Conservation (phyloP, 1,140 invertebrate species). For the Drosophila parabipectinata region DNA sequence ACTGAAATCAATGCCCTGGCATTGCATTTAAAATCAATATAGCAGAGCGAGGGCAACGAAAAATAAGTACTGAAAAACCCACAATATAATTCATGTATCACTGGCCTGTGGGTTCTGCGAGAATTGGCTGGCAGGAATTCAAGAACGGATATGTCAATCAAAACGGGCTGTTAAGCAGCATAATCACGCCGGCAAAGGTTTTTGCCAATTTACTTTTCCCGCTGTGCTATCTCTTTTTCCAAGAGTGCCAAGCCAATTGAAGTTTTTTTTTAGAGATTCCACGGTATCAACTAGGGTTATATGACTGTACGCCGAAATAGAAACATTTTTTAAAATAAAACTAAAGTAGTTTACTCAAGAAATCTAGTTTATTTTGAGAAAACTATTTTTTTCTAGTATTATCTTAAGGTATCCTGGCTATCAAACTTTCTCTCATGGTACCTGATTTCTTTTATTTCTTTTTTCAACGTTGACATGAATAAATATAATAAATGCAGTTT, state of each 20-base stretch:
- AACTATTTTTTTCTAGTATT: too few species aligned
- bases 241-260: constrained; percentile 12
- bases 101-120: constrained; percentile 1
- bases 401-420: background rate
- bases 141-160: constrained; percentile 61
- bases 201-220: constrained; percentile 14
- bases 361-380: background rate
- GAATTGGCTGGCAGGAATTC: constrained; percentile 31
- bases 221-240: constrained; percentile 15
- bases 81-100: background rate
- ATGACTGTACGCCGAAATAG: background rate
- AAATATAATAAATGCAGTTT: constrained; percentile 65
- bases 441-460: background rate
- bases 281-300: background rate
- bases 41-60: constrained; percentile 5
- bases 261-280: constrained; percentile 3
- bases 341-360: too few species aligned
- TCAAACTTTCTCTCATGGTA: background rate
- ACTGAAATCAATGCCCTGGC: constrained; percentile 14
- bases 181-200: constrained; percentile 59
- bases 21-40: constrained; percentile 39
- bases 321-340: background rate
- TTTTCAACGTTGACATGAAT: constrained; percentile 51
- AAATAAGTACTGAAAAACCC: constrained; percentile 2
- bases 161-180: constrained; percentile 61